These are phyloP conservation scores for Rhinogobio ventralis DNA, from an alignment of 2,797 vertebrate genomes.

Conservation along the genomic window DNA sequence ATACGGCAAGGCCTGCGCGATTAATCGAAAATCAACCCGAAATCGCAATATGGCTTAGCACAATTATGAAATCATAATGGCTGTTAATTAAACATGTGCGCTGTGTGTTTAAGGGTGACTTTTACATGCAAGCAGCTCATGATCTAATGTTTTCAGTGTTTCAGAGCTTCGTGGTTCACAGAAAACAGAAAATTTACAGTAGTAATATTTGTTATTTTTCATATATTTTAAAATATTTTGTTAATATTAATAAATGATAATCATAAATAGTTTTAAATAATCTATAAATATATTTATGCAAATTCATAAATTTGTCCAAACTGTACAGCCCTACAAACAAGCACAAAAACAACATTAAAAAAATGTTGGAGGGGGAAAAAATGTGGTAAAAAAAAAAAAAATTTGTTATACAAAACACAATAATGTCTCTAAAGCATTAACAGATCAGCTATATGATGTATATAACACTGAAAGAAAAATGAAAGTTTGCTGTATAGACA, in stretches of 20 bases:
- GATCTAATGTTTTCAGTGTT: background rate
- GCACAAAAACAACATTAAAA: background rate
- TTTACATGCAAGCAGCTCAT: background rate
- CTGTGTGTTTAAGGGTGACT: background rate
- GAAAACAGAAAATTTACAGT: background rate
- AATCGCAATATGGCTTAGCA: background rate
- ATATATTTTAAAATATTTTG: background rate
- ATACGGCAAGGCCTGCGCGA: background rate
- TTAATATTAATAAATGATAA: background rate
- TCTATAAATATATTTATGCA: background rate
- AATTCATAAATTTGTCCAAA: background rate
- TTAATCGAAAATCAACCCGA: background rate
- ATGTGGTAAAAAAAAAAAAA: background rate
- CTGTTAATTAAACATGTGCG: background rate
- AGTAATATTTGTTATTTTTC: background rate
- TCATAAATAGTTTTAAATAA: background rate
- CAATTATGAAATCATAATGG: background rate
- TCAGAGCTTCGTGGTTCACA: background rate
- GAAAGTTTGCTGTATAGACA: slow-evolving; percentile 53
- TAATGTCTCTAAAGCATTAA: background rate
- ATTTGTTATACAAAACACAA: background rate
- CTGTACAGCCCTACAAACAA: background rate
- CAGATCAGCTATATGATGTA: slow-evolving; percentile 62
- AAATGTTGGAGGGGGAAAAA: too few relatives aligned
- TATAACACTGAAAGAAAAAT: slow-evolving; percentile 73